Evolutionary conservation across 2,113 vertebrate species (phyloP), one percentile per base, ranked within the genome.

Genomic region (Sprattus sprattus): DNA sequence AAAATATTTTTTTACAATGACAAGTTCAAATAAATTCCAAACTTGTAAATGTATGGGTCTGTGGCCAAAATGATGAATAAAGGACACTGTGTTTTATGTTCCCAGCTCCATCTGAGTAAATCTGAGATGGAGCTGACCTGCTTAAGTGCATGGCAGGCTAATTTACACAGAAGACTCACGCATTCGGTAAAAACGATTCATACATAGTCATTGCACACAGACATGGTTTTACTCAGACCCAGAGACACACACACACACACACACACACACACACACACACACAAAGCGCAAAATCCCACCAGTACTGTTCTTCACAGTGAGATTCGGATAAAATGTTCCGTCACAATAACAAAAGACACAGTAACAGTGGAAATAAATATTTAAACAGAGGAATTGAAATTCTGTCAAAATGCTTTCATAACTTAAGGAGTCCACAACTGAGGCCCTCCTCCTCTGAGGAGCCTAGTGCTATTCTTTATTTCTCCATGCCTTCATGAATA

Each of bases 281-380:
- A 81, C 78, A 39, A 32, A 45, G 47, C n/a, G 11, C 64, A 25
- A 10, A 25, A 67, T 5, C 11, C 67, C 10, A 13, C 13, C 28
- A 39, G 25, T 39, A 78, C 32, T 78, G 71, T 78, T 39, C 13
- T 32, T 39, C 32, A 39, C 71, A 39, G 15, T 39, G 78, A 50
- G 45, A 81, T 88, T 52, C 39, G 54, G 54, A 81, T 49, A 32
- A 85, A 84, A 64, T 32, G 60, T 67, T 57, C 83, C 75, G 64
- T 22, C 45, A 28, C 52, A 11, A 82, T 60, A 84, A 86, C 60
- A 85, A 88, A 88, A 83, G 57, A 57, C 81, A 50, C 2, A 52
- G 67, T 45, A 25, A 81, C 28, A 82, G 71, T 78, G 71, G 28
- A 78, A 84, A 86, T 85, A 89, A 86, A 90, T 84, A 90, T 90